These are phyloP conservation scores for Plotosus lineatus DNA, from an alignment of 2,113 vertebrate species.

Conservation along the genomic window DNA sequence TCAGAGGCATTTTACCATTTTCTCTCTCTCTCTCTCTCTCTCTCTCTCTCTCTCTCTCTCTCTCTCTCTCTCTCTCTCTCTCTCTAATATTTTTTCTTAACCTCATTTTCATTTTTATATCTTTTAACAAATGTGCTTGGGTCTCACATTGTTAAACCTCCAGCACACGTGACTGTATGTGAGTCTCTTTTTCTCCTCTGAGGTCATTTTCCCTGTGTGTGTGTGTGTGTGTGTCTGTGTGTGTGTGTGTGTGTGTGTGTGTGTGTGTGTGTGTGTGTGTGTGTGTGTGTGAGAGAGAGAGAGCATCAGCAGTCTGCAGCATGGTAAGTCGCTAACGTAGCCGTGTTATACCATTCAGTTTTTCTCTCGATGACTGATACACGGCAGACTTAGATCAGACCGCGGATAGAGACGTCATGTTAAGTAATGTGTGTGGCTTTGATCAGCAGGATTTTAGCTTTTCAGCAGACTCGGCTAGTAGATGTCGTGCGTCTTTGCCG, in stretches of 20 bases:
- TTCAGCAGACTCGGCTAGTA: background rate
- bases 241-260: slow-evolving; percentile 23
- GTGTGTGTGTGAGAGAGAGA: slow-evolving; percentile 23
- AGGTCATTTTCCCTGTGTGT: slow-evolving; percentile 33
- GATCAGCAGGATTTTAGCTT: background rate
- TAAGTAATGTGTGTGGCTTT: background rate
- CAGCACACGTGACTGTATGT: background rate
- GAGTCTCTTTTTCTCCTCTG: slow-evolving; percentile 46
- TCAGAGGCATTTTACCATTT: background rate
- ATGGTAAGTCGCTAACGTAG: slow-evolving; percentile 62
- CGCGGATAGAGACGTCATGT: background rate
- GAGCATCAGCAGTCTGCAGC: slow-evolving; percentile 53
- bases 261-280: slow-evolving; percentile 28
- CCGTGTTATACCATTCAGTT: slow-evolving; percentile 47
- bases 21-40: slow-evolving; percentile 15
- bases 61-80: background rate
- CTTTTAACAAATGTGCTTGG: background rate
- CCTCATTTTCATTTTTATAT: background rate
- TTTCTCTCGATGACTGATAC: background rate
- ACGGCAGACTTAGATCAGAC: background rate
- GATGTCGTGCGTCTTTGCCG: background rate
- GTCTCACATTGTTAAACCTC: background rate
- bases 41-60: slow-evolving; percentile 5
- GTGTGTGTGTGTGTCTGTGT: slow-evolving; percentile 26
- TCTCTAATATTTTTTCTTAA: too few relatives aligned